These are phyloP conservation scores for Phengaris alcon DNA, from an alignment of 2,888 invertebrate species.

Conservation along the genomic window DNA sequence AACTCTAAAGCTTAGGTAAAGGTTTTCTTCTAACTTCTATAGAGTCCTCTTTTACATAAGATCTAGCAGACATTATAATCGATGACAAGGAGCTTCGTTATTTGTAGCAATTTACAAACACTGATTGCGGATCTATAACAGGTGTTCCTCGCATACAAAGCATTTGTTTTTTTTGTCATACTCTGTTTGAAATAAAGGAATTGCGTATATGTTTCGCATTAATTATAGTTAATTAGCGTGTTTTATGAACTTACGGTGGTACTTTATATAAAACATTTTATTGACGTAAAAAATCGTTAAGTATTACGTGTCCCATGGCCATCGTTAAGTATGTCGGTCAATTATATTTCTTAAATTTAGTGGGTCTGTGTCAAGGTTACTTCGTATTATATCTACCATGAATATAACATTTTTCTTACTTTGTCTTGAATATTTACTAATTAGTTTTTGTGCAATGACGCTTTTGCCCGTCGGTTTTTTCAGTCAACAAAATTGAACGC, in stretches of 20 bases:
- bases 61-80: no score
- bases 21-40: no score
- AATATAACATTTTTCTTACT: not conserved
- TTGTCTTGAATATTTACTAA: constrained; percentile 12
- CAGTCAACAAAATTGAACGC: constrained; percentile 4
- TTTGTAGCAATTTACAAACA: not conserved
- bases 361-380: constrained; percentile 25
- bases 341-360: constrained; percentile 13
- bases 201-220: constrained; percentile 8
- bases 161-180: constrained; percentile 19
- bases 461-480: not conserved
- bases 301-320: constrained; percentile 19
- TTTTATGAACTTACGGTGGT: constrained; percentile 4
- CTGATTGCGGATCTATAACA: not conserved
- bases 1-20: no score
- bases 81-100: no score
- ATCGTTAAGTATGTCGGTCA: constrained; percentile 17
- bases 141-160: constrained; percentile 17
- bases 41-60: no score
- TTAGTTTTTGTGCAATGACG: not conserved
- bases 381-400: not conserved
- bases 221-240: constrained; percentile 11
- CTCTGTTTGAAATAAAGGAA: constrained; percentile 13
- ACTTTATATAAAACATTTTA: constrained; percentile 13
- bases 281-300: constrained; percentile 9